phyloP scores from a whole-genome alignment of 2,113 vertebrate species.

The Rynchops niger region DNA sequence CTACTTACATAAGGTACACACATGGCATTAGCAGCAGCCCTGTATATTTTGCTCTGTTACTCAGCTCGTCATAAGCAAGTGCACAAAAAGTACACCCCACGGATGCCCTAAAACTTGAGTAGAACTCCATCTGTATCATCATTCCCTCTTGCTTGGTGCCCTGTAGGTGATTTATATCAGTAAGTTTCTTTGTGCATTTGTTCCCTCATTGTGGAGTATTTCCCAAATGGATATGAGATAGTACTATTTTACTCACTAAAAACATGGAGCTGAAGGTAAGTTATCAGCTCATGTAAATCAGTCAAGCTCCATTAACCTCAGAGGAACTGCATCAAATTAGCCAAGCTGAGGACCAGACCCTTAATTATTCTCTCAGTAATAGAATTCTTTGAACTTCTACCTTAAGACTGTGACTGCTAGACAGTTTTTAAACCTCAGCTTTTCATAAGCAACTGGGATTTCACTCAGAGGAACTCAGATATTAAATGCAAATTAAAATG shows the following conservation, averaged over 20 bases:
- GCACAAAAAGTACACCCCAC: background rate
- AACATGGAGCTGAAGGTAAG: background rate
- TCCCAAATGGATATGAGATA: background rate
- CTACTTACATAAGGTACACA: background rate
- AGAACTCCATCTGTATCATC: background rate
- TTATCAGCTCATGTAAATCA: background rate
- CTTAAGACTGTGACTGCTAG: background rate
- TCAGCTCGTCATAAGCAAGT: background rate
- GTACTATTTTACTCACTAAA: background rate
- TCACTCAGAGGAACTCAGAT: conserved; percentile 8
- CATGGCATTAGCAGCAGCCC: background rate
- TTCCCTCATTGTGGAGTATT: background rate
- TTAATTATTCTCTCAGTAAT: conserved; percentile 13
- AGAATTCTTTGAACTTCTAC: background rate
- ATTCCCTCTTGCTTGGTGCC: background rate
- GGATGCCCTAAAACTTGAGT: background rate
- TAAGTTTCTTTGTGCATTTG: background rate
- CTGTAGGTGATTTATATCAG: background rate
- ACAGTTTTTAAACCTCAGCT: conserved; percentile 21
- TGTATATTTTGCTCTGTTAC: background rate
- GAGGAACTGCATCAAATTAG: background rate
- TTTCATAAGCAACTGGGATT: conserved; percentile 7
- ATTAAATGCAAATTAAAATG: conserved; percentile 33
- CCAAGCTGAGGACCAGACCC: background rate
- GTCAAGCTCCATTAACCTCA: conserved; percentile 34